Percentiles rank a stretch among this genome's conserved stretches.
Evolutionary conservation across 92 coral and sea anemone genomes (phyloP).

Genomic region (Pocillopora grandis): DNA sequence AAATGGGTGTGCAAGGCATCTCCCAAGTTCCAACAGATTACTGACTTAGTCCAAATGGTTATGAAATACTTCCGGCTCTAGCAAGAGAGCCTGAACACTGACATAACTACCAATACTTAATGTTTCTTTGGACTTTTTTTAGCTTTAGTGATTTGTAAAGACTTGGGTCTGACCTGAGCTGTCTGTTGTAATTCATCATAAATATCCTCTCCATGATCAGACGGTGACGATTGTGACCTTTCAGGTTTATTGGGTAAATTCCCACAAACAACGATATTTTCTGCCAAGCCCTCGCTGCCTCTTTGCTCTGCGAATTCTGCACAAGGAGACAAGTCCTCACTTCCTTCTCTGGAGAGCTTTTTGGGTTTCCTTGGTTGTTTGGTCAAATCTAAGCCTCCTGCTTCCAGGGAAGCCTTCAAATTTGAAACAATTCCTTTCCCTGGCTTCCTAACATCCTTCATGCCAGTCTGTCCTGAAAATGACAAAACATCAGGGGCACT

Average conservation of each 20-base stretch:
- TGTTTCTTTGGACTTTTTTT: slow-evolving; percentile 41
- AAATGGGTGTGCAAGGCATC: too few species aligned
- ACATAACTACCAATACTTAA: background rate
- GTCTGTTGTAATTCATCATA: slow-evolving; percentile 64
- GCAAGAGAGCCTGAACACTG: background rate
- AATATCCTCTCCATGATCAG: slow-evolving; percentile 60
- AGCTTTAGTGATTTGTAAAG: slow-evolving; percentile 40
- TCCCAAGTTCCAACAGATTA: too few species aligned
- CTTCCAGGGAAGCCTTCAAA: slow-evolving; percentile 78
- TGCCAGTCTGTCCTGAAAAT: slow-evolving; percentile 7
- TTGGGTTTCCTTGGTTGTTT: slow-evolving; percentile 55
- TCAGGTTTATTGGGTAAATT: slow-evolving; percentile 25
- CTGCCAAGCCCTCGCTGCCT: slow-evolving; percentile 3
- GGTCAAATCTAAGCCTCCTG: slow-evolving; percentile 75
- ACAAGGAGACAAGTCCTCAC: slow-evolving; percentile 57
- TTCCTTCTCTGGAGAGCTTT: slow-evolving; percentile 46
- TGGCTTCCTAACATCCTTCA: slow-evolving; percentile 13
- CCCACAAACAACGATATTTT: slow-evolving; percentile 12
- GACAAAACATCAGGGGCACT: slow-evolving; percentile 63
- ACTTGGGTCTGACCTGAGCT: slow-evolving; percentile 39
- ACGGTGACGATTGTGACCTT: slow-evolving; percentile 69
- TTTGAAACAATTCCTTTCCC: slow-evolving; percentile 61
- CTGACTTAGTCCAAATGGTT: too few species aligned
- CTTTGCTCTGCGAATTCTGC: slow-evolving; percentile 49
- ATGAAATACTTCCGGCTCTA: background rate